phyloP scores from a whole-genome alignment of 23 tunicate genomes.

The Diplosoma virens region DNA sequence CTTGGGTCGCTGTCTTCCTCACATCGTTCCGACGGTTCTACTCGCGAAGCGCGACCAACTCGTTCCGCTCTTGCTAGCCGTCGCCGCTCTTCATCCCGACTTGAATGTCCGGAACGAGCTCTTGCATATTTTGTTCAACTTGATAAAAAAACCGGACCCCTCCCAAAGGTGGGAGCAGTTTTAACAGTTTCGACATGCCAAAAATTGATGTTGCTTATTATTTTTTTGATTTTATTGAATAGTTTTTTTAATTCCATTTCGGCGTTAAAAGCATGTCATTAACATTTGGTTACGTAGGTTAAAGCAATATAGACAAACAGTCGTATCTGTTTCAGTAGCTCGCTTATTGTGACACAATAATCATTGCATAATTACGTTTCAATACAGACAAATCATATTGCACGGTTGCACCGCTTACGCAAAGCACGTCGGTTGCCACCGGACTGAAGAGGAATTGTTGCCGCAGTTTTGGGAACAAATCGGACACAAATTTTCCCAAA shows the following conservation, averaged over 20 bases:
- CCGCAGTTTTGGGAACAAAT: conserved; percentile 98
- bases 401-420: conserved; percentile 82
- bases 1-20: conserved; percentile 67
- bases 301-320: too few species aligned
- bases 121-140: conserved; percentile 81
- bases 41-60: conserved; percentile 86
- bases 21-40: conserved; percentile 75
- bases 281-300: too few species aligned
- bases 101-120: conserved; percentile 42
- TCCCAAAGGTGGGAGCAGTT: conserved; percentile 41
- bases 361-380: too few species aligned
- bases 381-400: conserved; percentile 69
- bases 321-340: too few species aligned
- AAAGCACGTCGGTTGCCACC: conserved; percentile 59
- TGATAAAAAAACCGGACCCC: conserved; percentile 89
- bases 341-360: too few species aligned
- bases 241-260: too few species aligned
- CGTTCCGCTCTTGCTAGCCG: conserved; percentile 77
- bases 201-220: too few species aligned
- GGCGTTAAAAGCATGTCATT: too few species aligned
- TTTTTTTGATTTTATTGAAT: too few species aligned
- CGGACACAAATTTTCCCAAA: conserved; percentile 87
- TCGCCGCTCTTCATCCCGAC: conserved; percentile 69
- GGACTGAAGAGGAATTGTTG: conserved; percentile 84
- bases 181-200: too few species aligned